Conservation (phyloP, 2,888 invertebrate genomes). For the Chrysomela aeneicollis region DNA sequence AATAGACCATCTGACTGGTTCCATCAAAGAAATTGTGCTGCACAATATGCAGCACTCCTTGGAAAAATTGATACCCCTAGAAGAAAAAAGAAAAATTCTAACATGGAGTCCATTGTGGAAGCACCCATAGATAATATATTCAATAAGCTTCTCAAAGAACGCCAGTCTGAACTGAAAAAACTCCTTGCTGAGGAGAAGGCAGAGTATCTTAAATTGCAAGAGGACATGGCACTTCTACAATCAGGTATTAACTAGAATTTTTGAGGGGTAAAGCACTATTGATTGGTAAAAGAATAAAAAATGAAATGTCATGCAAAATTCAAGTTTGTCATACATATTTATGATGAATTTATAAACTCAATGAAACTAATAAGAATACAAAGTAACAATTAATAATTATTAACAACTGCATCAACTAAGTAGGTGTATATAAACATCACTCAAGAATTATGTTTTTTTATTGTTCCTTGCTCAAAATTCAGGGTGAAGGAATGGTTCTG, state of each 20-base stretch:
- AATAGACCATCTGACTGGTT: slow-evolving; percentile 86
- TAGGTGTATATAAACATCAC: no score
- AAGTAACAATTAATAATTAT: no score
- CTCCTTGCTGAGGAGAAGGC: slow-evolving; percentile 75
- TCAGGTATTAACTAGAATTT: slow-evolving; percentile 63
- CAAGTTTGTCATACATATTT: no score
- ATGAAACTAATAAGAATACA: no score
- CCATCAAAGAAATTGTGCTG: slow-evolving; percentile 88
- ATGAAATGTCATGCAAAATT: no score
- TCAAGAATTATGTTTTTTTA: no score
- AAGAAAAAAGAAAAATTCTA: slow-evolving; percentile 78
- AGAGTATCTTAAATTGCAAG: slow-evolving; percentile 76
- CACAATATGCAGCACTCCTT: slow-evolving; percentile 83
- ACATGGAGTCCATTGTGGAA: slow-evolving; percentile 65
- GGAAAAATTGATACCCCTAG: slow-evolving; percentile 87
- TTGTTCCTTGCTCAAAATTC: no score
- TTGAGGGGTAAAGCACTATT: no score
- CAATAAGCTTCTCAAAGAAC: slow-evolving; percentile 77
- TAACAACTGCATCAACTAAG: no score
- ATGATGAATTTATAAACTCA: no score
- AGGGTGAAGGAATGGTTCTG: no score
- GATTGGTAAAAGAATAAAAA: no score
- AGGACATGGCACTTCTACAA: slow-evolving; percentile 67
- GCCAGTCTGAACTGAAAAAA: slow-evolving; percentile 79
- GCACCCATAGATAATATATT: slow-evolving; percentile 84